A percentile compares a stretch with the other conserved stretches of the same genome.
These are phyloP conservation scores for Cetoscarus ocellatus DNA, from an alignment of 2,797 vertebrate genomes.

Conservation along the genomic window DNA sequence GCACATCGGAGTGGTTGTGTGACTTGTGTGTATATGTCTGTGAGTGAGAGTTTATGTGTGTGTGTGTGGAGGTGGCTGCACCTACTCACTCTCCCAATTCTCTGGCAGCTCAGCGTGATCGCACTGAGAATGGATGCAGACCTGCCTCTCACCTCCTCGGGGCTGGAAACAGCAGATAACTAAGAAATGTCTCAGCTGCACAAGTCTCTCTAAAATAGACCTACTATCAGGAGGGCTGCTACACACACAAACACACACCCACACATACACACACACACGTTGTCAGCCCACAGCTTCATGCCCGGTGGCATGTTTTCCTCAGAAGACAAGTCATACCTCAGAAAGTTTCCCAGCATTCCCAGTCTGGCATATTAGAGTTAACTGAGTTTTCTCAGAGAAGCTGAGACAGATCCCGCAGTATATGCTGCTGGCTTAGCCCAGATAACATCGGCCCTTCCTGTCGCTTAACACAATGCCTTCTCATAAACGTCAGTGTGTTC, in stretches of 20 bases:
- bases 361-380: conserved; percentile 33
- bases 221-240: conserved; percentile 66
- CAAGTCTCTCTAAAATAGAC: conserved; percentile 77
- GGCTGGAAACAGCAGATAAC: conserved; percentile 76
- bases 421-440: conserved; percentile 12
- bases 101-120: conserved; percentile 62
- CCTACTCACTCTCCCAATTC: conserved; percentile 48
- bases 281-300: conserved; percentile 58
- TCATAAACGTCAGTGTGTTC: conserved; percentile 2
- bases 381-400: conserved; percentile 26
- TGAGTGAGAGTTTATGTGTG: not conserved
- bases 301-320: conserved; percentile 61
- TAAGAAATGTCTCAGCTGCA: conserved; percentile 66
- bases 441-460: conserved; percentile 44
- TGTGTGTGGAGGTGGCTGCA: conserved; percentile 35
- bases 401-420: conserved; percentile 23
- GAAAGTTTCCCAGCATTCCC: conserved; percentile 59
- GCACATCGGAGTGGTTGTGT: conserved; percentile 40
- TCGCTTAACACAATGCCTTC: conserved; percentile 25
- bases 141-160: conserved; percentile 69
- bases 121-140: conserved; percentile 64
- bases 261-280: conserved; percentile 38
- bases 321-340: conserved; percentile 52
- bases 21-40: conserved; percentile 1
- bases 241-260: conserved; percentile 33